Conservation (phyloP, 2,888 invertebrate species). For the Criorhina ranunculi region DNA sequence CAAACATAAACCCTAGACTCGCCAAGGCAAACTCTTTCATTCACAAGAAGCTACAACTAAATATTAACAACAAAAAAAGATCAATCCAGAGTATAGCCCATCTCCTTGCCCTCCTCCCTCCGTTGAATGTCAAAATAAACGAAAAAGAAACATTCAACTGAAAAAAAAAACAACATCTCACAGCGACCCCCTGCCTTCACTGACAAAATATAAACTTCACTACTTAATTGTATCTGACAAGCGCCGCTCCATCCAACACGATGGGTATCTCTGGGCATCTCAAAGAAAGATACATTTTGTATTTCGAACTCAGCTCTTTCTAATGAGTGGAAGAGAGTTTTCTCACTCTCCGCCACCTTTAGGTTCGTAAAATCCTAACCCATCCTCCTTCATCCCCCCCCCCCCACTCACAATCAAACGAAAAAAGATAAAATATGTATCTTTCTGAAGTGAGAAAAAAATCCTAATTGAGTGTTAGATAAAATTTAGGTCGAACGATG, state of each 20-base stretch:
- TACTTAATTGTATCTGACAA: constrained; percentile 72
- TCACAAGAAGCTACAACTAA: not conserved
- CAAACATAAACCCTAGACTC: not conserved
- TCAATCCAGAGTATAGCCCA: constrained; percentile 25
- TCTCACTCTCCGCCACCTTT: constrained; percentile 57
- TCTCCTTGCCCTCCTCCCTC: not conserved
- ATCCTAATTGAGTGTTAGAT: constrained; percentile 73
- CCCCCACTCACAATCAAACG: constrained; percentile 20
- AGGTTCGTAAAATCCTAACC: constrained; percentile 2
- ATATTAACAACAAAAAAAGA: constrained; percentile 20
- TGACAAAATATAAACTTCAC: constrained; percentile 58
- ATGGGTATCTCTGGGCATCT: not conserved
- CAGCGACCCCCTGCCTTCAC: constrained; percentile 53
- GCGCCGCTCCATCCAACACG: constrained; percentile 58
- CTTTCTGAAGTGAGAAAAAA: constrained; percentile 59
- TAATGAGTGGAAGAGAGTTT: constrained; percentile 51
- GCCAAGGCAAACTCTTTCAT: not conserved
- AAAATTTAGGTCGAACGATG: constrained; percentile 67
- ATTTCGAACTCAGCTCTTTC: constrained; percentile 51
- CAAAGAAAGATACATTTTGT: constrained; percentile 9
- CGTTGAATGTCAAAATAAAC: constrained; percentile 64
- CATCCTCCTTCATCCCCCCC: too few species aligned
- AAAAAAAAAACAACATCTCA: constrained; percentile 27
- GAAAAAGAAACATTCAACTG: constrained; percentile 8
- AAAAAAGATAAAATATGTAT: constrained; percentile 40